Conservation (phyloP, 2,888 invertebrate species). For the Scaptomyza tumidula region DNA sequence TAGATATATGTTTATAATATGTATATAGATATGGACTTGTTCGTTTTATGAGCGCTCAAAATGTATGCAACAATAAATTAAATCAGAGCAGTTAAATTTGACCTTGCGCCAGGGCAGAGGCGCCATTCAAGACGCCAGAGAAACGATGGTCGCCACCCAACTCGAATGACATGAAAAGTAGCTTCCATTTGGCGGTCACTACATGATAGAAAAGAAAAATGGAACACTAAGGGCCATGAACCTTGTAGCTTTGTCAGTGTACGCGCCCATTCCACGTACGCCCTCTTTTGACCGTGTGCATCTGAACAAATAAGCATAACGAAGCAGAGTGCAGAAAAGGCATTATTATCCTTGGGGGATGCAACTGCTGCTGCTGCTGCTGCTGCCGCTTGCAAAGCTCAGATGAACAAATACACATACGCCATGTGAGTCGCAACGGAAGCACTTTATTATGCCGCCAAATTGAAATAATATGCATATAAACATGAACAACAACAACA, state of each 20-base stretch:
- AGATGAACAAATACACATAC: slow-evolving; percentile 50
- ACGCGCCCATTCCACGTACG: not conserved
- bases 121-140: slow-evolving; percentile 26
- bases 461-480: slow-evolving; percentile 77
- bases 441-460: slow-evolving; percentile 76
- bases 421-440: slow-evolving; percentile 59
- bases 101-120: slow-evolving; percentile 63
- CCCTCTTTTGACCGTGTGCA: slow-evolving; percentile 39
- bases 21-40: slow-evolving; percentile 23
- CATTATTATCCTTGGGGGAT: slow-evolving; percentile 74
- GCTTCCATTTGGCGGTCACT: slow-evolving; percentile 56
- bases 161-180: slow-evolving; percentile 41
- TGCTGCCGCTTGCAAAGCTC: slow-evolving; percentile 14
- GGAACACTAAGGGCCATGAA: slow-evolving; percentile 53
- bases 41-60: slow-evolving; percentile 62
- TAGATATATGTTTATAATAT: slow-evolving; percentile 21
- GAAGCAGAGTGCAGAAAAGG: slow-evolving; percentile 46
- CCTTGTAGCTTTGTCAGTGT: slow-evolving; percentile 45
- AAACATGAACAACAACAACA: slow-evolving; percentile 49
- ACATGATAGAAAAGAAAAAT: not conserved
- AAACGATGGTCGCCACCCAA: slow-evolving; percentile 1
- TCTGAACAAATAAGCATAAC: slow-evolving; percentile 71
- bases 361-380: slow-evolving; percentile 40
- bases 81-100: slow-evolving; percentile 75
- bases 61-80: slow-evolving; percentile 76